phyloP scores from a whole-genome alignment of 2,888 invertebrate species.

The Timema cristinae region DNA sequence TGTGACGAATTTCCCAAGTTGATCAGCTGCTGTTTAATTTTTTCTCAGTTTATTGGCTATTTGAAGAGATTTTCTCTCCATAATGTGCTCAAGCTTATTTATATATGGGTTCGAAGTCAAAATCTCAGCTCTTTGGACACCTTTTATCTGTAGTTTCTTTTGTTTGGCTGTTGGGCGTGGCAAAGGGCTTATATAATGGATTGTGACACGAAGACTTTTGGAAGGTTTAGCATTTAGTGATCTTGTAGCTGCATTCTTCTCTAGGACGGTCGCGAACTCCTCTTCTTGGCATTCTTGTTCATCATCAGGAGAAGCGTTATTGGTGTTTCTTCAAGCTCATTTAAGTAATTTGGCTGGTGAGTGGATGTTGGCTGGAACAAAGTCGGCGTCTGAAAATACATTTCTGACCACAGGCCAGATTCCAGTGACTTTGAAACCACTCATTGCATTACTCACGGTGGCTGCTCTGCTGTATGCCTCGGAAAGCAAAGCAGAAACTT shows the following conservation, averaged over 20 bases:
- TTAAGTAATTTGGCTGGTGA: not conserved
- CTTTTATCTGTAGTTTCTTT: not conserved
- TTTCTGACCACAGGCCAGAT: slow-evolving; percentile 11
- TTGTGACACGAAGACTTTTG: not conserved
- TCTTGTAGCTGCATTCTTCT: not conserved
- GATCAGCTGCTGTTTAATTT: not conserved
- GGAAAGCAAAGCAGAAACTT: slow-evolving; percentile 9
- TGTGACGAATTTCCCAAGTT: not conserved
- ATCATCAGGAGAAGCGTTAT: not conserved
- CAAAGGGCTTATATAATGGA: not conserved
- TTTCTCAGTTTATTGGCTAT: not conserved
- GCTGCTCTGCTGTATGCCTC: slow-evolving; percentile 17
- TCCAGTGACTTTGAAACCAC: slow-evolving; percentile 15
- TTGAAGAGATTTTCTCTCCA: not conserved
- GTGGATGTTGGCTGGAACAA: slow-evolving; percentile 2
- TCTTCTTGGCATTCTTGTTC: not conserved
- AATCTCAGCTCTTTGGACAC: slow-evolving; percentile 7
- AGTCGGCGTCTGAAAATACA: not conserved
- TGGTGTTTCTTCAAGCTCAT: not conserved
- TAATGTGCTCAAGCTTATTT: not conserved
- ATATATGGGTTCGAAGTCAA: slow-evolving; percentile 5
- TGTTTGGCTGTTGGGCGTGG: not conserved
- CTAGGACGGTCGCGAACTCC: not conserved
- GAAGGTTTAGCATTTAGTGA: not conserved
- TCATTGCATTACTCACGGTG: slow-evolving; percentile 4